A percentile compares a stretch with the other conserved stretches of the same genome.
Conservation (phyloP, 2,888 invertebrate species). For the Drosophila yooni region DNA sequence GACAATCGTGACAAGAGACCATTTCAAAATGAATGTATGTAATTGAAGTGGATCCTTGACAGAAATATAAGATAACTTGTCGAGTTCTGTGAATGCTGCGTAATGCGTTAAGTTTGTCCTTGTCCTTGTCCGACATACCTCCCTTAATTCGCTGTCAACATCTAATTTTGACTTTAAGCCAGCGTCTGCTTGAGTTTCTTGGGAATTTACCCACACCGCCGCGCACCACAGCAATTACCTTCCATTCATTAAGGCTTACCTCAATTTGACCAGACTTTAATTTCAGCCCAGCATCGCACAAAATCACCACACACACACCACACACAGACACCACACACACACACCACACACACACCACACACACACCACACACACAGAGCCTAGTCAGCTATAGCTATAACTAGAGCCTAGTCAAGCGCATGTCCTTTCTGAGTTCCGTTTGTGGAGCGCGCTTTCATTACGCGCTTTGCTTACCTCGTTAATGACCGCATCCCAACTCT, state of each 20-base stretch:
- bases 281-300: conserved; percentile 37
- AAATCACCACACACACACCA: conserved; percentile 7
- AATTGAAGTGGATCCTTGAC: not conserved
- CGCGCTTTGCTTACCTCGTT: conserved; percentile 41
- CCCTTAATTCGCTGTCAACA: conserved; percentile 10
- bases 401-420: conserved; percentile 13
- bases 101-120: not conserved
- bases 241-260: conserved; percentile 64
- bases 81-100: not conserved
- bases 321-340: not conserved
- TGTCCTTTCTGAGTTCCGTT: conserved; percentile 33
- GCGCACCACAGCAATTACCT: conserved; percentile 56
- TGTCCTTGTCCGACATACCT: not conserved
- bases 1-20: too few relatives aligned
- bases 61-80: not conserved
- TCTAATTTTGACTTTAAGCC: conserved; percentile 16
- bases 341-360: conserved; percentile 1
- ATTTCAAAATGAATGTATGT: not conserved
- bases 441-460: conserved; percentile 30
- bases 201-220: conserved; percentile 2
- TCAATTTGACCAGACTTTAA: conserved; percentile 70
- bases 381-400: not conserved
- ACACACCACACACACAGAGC: not conserved
- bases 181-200: conserved; percentile 15
- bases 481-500: conserved; percentile 27